Percentiles rank a stretch among this genome's conserved stretches.
phyloP scores from a whole-genome alignment of 2,888 invertebrate genomes.

The Tholera decimalis region DNA sequence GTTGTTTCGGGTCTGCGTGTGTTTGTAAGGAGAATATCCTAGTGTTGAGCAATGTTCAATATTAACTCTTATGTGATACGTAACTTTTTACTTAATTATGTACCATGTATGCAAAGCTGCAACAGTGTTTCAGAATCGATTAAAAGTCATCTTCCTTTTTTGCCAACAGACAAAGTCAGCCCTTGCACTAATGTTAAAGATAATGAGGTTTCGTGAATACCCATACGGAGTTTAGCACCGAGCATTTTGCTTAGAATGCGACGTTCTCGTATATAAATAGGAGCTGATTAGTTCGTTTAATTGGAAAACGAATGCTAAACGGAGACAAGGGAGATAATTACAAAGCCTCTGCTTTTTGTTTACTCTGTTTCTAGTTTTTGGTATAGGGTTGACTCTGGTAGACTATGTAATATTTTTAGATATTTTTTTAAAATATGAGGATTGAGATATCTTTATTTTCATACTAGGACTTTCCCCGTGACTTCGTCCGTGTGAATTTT shows the following conservation, averaged over 20 bases:
- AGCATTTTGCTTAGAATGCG: slow-evolving; percentile 44
- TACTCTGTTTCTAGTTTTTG: slow-evolving; percentile 4
- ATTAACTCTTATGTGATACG: no score
- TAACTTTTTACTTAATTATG: no score
- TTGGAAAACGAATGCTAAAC: slow-evolving; percentile 59
- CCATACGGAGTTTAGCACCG: slow-evolving; percentile 40
- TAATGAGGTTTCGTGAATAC: slow-evolving; percentile 61
- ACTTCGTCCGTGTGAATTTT: no score
- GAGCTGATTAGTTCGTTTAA: slow-evolving; percentile 64
- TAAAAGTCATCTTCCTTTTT: slow-evolving; percentile 5
- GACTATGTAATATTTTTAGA: neutral
- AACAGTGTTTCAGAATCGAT: neutral
- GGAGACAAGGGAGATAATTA: slow-evolving; percentile 54
- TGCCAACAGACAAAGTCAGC: slow-evolving; percentile 4
- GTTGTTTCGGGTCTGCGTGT: no score
- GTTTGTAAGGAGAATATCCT: no score
- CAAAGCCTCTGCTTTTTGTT: slow-evolving; percentile 41
- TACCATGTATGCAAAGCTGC: no score
- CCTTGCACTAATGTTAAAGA: slow-evolving; percentile 12
- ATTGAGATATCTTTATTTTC: no score
- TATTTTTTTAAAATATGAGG: neutral
- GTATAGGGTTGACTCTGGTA: neutral
- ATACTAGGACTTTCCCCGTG: no score
- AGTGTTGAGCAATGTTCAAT: no score
- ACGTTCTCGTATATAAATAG: slow-evolving; percentile 54